These are phyloP conservation scores for Cuniculus paca DNA, from an alignment of 2,797 vertebrate species.

Conservation along the genomic window DNA sequence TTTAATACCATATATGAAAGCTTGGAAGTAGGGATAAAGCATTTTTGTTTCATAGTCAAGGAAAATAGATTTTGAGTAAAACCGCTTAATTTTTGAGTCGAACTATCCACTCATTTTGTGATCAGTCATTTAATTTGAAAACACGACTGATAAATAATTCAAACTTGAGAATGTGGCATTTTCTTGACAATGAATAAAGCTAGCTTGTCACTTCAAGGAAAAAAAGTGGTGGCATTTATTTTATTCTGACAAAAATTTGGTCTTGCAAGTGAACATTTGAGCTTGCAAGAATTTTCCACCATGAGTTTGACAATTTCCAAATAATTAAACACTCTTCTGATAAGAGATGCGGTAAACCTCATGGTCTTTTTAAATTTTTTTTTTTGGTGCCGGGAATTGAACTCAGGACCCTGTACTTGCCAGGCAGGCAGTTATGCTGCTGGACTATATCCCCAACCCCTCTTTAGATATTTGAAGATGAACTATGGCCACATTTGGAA, in stretches of 20 bases:
- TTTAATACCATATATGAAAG: neutral
- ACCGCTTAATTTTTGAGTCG: neutral
- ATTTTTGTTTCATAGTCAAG: neutral
- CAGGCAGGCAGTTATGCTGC: no score
- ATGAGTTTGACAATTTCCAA: neutral
- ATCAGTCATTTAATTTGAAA: neutral
- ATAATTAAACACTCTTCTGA: neutral
- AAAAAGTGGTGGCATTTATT: neutral
- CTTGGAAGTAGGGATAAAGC: rapidly evolving
- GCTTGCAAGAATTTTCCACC: neutral
- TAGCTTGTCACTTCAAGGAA: neutral
- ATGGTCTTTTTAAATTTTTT: neutral
- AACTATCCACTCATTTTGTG: neutral
- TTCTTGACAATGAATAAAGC: neutral
- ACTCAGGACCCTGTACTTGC: no score
- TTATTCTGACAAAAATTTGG: neutral
- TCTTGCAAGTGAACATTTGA: neutral
- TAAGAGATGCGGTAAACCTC: no score
- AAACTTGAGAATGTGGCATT: neutral
- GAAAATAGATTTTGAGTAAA: neutral
- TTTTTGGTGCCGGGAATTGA: no score
- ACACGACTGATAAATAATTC: neutral
- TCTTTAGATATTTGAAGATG: neutral
- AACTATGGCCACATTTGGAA: neutral
- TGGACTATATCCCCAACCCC: no score